phyloP scores from a whole-genome alignment of 2,113 vertebrate species.

The Pseudorasbora parva region DNA sequence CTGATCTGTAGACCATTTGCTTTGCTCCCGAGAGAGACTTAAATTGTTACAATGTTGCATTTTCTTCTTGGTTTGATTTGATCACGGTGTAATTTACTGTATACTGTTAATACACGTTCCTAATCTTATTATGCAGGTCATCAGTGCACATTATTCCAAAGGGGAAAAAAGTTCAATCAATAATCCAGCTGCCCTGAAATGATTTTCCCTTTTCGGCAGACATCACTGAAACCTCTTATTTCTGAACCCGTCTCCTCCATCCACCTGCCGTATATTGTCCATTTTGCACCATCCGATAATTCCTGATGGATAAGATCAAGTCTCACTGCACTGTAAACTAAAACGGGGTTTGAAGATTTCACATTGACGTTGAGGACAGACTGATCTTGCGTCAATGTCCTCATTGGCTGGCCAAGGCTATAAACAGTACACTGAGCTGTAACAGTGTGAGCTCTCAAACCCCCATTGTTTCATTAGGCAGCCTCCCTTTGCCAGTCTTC shows the following conservation, averaged over 20 bases:
- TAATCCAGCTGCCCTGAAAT: background rate
- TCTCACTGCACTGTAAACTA: background rate
- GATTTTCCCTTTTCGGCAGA: background rate
- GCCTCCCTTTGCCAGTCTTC: no score
- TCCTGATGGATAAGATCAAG: background rate
- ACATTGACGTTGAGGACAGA: background rate
- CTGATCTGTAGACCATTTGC: background rate
- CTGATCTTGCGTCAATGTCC: background rate
- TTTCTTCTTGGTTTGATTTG: background rate
- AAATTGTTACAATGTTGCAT: background rate
- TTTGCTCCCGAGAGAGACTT: background rate
- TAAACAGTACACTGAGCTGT: background rate
- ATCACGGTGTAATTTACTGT: no score
- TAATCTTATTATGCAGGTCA: background rate
- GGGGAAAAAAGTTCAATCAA: background rate
- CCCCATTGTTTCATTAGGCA: background rate
- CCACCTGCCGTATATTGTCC: no score
- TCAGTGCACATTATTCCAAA: background rate
- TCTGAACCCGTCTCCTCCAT: background rate
- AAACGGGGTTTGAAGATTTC: background rate
- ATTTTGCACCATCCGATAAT: background rate
- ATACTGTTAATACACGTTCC: background rate
- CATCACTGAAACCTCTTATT: background rate
- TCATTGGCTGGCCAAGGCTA: slow-evolving; percentile 1
- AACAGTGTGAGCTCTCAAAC: background rate